Evolutionary conservation across 2,797 vertebrate genomes (phyloP).

Genomic region (Orientallactaga sibirica): DNA sequence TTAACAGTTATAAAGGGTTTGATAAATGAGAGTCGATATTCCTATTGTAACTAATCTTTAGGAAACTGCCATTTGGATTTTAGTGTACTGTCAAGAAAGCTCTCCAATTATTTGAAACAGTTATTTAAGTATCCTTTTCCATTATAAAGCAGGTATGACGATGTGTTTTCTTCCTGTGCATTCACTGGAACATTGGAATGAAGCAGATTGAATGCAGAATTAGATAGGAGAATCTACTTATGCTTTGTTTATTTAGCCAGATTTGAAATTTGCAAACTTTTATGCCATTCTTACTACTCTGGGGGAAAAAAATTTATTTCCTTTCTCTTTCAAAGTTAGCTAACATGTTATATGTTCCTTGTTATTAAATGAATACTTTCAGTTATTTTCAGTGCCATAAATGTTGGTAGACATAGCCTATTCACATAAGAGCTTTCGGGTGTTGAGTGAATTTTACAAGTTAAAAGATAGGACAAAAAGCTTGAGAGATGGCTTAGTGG

Average conservation of each 20-base stretch:
- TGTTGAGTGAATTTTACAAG: neutral
- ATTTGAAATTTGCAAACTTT: slow-evolving; percentile 29
- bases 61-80: slow-evolving; percentile 27
- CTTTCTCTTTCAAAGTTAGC: neutral
- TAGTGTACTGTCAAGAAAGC: slow-evolving; percentile 8
- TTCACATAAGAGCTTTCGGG: neutral
- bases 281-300: neutral
- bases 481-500: neutral
- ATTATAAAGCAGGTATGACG: neutral
- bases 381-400: neutral
- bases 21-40: neutral
- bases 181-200: neutral
- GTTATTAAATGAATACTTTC: neutral
- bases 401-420: neutral
- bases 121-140: neutral
- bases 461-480: neutral
- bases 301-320: neutral
- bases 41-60: neutral
- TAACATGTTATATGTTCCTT: neutral
- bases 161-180: slow-evolving; percentile 1
- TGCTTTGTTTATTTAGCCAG: neutral
- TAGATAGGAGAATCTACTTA: neutral
- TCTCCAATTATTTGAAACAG: neutral
- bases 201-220: slow-evolving; percentile 26
- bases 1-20: neutral